Conservation (phyloP, 37 sponge, comb jelly and placozoan genomes). For the Theonella swinhoei region DNA sequence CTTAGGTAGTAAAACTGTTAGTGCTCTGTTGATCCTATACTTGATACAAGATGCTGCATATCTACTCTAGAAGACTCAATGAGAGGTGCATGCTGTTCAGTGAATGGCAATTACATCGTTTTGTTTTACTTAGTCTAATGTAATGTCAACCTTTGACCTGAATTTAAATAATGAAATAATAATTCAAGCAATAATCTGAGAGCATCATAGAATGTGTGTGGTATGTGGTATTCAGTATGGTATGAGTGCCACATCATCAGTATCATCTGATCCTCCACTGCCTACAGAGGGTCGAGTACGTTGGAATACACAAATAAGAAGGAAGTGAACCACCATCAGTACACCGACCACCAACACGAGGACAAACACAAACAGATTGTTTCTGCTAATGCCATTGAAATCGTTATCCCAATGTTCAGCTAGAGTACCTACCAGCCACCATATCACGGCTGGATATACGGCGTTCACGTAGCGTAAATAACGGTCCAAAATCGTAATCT, state of each 20-base stretch:
- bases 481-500: constrained; percentile 49
- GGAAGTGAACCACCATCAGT: constrained; percentile 19
- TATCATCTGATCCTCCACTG: background rate
- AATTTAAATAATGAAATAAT: too few species aligned
- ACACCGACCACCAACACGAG: background rate
- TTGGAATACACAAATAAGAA: constrained; percentile 17
- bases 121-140: too few species aligned
- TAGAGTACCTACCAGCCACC: constrained; percentile 32
- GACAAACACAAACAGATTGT: constrained; percentile 23
- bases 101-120: too few species aligned
- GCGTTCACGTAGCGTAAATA: constrained; percentile 4
- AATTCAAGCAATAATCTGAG: too few species aligned
- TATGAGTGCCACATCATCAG: background rate
- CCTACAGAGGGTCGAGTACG: constrained; percentile 1
- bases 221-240: too few species aligned
- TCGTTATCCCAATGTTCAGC: constrained; percentile 2
- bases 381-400: background rate
- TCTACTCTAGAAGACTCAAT: too few species aligned
- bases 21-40: too few species aligned
- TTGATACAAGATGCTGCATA: too few species aligned
- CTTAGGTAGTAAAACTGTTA: too few species aligned
- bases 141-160: too few species aligned
- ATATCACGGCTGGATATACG: constrained; percentile 29
- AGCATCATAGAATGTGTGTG: too few species aligned
- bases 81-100: too few species aligned